These are phyloP conservation scores for Cantharis rufa DNA, from an alignment of 2,888 invertebrate species.

Conservation along the genomic window DNA sequence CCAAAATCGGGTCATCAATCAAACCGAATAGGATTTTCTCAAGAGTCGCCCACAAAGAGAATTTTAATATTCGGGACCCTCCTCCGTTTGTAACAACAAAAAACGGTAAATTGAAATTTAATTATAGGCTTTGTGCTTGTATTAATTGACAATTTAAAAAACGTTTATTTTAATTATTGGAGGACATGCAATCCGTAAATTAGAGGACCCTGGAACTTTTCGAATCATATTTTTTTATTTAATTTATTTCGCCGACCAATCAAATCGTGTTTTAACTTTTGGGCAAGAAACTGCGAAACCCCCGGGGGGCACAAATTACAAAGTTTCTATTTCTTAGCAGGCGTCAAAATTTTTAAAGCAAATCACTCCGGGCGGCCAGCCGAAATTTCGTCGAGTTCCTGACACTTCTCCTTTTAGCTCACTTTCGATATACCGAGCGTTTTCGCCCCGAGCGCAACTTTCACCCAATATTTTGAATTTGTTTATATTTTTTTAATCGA, in stretches of 20 bases:
- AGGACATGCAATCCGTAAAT: not conserved
- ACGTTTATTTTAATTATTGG: not conserved
- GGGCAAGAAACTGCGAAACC: not conserved
- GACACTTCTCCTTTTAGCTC: not conserved
- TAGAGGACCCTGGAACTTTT: not conserved
- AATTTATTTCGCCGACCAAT: too few relatives aligned
- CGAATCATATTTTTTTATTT: not conserved
- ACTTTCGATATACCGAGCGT: not conserved
- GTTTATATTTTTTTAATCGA: not conserved
- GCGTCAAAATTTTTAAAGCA: not conserved
- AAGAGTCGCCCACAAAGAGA: not conserved
- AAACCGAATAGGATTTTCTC: not conserved
- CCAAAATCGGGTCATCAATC: not conserved
- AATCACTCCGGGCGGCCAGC: not conserved
- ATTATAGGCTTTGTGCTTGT: not conserved
- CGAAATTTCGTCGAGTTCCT: not conserved
- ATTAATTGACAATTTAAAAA: not conserved
- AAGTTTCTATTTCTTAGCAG: not conserved
- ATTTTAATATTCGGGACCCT: not conserved
- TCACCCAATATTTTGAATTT: not conserved
- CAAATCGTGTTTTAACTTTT: not conserved
- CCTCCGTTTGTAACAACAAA: not conserved
- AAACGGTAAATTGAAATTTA: not conserved
- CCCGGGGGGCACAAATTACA: not conserved
- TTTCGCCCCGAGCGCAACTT: not conserved